Percentiles rank a stretch among this genome's conserved stretches.
Evolutionary conservation across 2,797 vertebrate genomes (phyloP).

Genomic region (Babyrousa celebensis): DNA sequence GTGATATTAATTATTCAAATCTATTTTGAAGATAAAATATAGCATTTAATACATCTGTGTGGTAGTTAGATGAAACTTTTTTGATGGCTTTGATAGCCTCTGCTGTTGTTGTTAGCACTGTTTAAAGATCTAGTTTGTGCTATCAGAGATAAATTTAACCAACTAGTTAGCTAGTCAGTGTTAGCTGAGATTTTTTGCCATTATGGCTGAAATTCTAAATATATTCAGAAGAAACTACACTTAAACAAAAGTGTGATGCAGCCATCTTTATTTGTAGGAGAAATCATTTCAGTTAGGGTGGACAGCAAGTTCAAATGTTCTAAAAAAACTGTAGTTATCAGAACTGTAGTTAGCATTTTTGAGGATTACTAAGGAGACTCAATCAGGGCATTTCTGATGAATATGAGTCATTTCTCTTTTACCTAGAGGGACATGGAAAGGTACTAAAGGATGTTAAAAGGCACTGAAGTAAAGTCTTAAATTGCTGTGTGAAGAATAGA

Average conservation of each 20-base stretch:
- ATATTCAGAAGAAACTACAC: neutral
- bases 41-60: neutral
- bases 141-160: neutral
- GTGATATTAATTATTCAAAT: neutral
- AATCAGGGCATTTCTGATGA: neutral
- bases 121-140: neutral
- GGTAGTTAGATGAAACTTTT: neutral
- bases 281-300: neutral
- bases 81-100: neutral
- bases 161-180: neutral
- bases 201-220: neutral
- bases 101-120: neutral
- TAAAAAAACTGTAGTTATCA: too few species aligned
- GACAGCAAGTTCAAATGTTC: neutral
- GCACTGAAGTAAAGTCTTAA: neutral
- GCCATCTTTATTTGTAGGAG: neutral
- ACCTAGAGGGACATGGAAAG: neutral
- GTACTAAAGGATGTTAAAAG: neutral
- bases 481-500: neutral
- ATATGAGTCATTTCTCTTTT: neutral
- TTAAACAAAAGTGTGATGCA: neutral
- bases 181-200: neutral
- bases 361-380: neutral
- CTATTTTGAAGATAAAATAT: neutral
- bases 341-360: neutral